phyloP scores from a whole-genome alignment of 1,140 invertebrate species.

The Adelges cooleyi region DNA sequence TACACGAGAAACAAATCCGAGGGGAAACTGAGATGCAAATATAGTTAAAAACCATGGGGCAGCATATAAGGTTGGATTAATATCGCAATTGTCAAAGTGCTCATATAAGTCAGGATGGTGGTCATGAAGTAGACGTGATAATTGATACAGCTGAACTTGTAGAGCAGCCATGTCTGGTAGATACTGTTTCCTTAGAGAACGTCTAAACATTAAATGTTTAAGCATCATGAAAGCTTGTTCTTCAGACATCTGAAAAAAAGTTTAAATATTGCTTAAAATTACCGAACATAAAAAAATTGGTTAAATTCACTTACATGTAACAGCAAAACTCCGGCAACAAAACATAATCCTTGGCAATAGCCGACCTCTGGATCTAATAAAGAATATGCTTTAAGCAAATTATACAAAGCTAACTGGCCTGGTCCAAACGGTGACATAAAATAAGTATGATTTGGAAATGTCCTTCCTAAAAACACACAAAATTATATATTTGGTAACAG shows the following conservation, averaged over 20 bases:
- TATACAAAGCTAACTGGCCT: conserved; percentile 86
- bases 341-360: conserved; percentile 91
- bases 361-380: conserved; percentile 86
- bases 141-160: conserved; percentile 84
- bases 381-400: conserved; percentile 90
- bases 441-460: conserved; percentile 87
- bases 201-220: conserved; percentile 79
- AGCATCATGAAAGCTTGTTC: conserved; percentile 75
- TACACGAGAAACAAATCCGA: conserved; percentile 88
- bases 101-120: conserved; percentile 71
- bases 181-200: conserved; percentile 76
- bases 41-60: conserved; percentile 92
- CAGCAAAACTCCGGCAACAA: conserved; percentile 83
- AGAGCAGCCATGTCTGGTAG: conserved; percentile 86
- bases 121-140: conserved; percentile 84
- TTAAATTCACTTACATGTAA: conserved; percentile 63
- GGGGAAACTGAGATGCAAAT: conserved; percentile 89
- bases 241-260: conserved; percentile 71
- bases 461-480: conserved; percentile 66
- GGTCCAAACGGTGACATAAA: conserved; percentile 76
- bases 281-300: no score
- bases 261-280: conserved; percentile 30
- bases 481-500: no score
- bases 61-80: conserved; percentile 84
- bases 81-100: conserved; percentile 79